phyloP scores from a whole-genome alignment of 1,140 invertebrate genomes.

The Drosophila sulfurigaster region DNA sequence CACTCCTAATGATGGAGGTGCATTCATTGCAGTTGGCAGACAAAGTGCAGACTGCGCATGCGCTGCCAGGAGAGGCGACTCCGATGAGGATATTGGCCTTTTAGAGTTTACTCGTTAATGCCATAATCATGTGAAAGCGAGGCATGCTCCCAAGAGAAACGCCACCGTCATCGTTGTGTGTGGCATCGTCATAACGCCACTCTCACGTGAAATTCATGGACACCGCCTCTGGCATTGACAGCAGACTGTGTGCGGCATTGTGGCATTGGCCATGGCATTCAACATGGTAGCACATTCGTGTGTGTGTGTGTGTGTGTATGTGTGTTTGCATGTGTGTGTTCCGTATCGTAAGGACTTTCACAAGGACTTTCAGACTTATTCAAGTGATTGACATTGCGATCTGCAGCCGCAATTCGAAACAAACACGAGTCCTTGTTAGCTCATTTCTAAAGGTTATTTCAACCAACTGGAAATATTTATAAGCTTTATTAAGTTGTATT shows the following conservation, averaged over 20 bases:
- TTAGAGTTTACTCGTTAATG: conserved; percentile 58
- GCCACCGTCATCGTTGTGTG: conserved; percentile 10
- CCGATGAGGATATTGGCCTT: conserved; percentile 70
- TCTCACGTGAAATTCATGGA: conserved; percentile 45
- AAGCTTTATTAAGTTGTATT: neutral
- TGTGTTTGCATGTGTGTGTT: conserved; percentile 33
- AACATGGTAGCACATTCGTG: conserved; percentile 48
- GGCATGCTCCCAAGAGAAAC: conserved; percentile 46
- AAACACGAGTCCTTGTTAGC: neutral
- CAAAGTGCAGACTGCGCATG: conserved; percentile 18
- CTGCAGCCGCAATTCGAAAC: neutral
- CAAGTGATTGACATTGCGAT: conserved; percentile 16
- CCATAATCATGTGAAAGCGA: conserved; percentile 61
- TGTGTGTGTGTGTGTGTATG: conserved; percentile 30
- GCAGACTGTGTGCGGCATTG: conserved; percentile 36
- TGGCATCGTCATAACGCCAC: conserved; percentile 35
- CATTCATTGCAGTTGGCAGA: neutral
- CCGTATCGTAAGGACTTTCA: conserved; percentile 25
- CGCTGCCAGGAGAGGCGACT: conserved; percentile 10
- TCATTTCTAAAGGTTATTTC: neutral
- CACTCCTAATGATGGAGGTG: neutral
- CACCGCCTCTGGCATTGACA: conserved; percentile 68
- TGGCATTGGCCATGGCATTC: conserved; percentile 59
- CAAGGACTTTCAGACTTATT: conserved; percentile 18
- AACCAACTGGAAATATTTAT: neutral